phyloP scores from a whole-genome alignment of 2,113 vertebrate genomes.

The Centropus bengalensis region DNA sequence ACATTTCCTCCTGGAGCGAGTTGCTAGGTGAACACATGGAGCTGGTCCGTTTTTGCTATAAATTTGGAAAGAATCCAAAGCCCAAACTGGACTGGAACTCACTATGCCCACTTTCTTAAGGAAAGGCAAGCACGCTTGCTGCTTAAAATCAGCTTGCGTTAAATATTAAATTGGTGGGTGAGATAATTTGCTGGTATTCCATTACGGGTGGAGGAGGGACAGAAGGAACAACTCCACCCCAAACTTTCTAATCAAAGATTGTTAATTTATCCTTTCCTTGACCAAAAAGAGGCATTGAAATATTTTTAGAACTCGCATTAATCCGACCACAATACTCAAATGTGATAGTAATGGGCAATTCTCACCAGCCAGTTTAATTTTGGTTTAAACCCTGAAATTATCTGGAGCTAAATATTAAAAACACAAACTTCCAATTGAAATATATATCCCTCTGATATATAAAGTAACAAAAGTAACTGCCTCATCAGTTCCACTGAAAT shows the following conservation, averaged over 20 bases:
- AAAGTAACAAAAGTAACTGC: constrained; percentile 57
- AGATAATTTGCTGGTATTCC: background rate
- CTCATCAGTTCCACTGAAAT: constrained; percentile 44
- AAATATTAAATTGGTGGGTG: background rate
- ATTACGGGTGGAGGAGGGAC: background rate
- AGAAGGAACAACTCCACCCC: background rate
- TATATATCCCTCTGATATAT: background rate
- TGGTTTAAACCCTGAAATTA: background rate
- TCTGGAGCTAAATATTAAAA: constrained; percentile 34
- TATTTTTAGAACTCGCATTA: background rate
- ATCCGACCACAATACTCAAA: background rate
- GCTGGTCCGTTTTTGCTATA: background rate
- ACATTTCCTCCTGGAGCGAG: background rate
- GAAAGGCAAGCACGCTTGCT: background rate
- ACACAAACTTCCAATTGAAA: constrained; percentile 17
- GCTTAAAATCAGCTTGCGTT: background rate
- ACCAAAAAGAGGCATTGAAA: background rate
- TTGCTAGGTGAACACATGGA: background rate
- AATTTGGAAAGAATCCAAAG: background rate
- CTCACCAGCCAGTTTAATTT: background rate
- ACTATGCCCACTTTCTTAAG: background rate
- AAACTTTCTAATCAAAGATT: background rate
- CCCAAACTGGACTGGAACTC: background rate
- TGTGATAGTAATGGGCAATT: background rate
- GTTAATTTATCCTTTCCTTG: background rate